Conservation (phyloP, 2,113 vertebrate genomes). For the Phycodurus eques region DNA sequence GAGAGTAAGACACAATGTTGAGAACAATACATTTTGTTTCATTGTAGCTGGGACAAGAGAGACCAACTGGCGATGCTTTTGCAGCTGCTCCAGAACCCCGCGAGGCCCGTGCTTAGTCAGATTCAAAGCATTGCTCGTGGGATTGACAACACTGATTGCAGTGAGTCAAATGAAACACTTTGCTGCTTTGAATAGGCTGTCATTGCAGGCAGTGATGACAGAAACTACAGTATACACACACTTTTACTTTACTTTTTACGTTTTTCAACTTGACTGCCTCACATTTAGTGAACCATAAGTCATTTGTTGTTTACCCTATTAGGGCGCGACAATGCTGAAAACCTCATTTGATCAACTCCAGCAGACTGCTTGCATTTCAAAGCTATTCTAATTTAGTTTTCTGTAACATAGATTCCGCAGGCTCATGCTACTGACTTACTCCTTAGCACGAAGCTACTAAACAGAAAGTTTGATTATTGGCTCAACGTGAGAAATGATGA, state of each 20-base stretch:
- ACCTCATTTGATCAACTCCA: background rate
- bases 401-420: background rate
- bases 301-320: background rate
- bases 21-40: slow-evolving; percentile 14
- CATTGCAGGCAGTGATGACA: slow-evolving; percentile 1
- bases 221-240: background rate
- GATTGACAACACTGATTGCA: slow-evolving; percentile 31
- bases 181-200: slow-evolving; percentile 18
- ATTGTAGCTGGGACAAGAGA: slow-evolving; percentile 17
- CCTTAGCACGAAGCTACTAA: background rate
- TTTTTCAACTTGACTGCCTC: background rate
- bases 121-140: slow-evolving; percentile 18
- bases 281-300: background rate
- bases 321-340: background rate
- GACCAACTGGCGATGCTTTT: slow-evolving; percentile 20
- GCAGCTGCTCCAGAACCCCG: slow-evolving; percentile 35
- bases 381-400: background rate
- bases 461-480: background rate
- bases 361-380: background rate
- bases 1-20: slow-evolving; percentile 3
- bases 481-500: background rate
- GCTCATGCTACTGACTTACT: background rate
- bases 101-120: slow-evolving; percentile 17
- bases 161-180: slow-evolving; percentile 26
- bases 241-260: background rate